A percentile compares a stretch with the other conserved stretches of the same genome.
phyloP scores from a whole-genome alignment of 2,888 invertebrate species.

The Scaptodrosophila latifasciaeformis region DNA sequence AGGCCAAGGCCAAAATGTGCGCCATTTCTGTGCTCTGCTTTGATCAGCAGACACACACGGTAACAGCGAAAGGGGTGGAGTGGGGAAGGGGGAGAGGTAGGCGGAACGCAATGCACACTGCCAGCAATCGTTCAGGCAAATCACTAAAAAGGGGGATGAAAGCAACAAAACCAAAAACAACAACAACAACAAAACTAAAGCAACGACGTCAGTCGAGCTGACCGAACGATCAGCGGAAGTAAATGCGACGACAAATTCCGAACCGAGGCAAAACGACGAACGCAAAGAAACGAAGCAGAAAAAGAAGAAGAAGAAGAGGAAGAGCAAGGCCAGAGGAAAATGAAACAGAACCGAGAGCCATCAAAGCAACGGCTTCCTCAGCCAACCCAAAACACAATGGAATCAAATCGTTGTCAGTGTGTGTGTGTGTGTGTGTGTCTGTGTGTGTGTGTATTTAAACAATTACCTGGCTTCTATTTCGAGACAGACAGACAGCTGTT shows the following conservation, averaged over 20 bases:
- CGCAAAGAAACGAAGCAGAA: conserved; percentile 18
- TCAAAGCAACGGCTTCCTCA: no score
- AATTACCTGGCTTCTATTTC: not conserved
- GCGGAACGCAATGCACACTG: no score
- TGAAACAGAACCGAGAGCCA: conserved; percentile 59
- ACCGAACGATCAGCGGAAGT: conserved; percentile 14
- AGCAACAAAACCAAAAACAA: not conserved
- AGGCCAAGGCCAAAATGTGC: conserved; percentile 61
- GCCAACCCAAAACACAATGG: no score
- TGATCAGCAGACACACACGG: not conserved
- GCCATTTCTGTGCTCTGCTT: conserved; percentile 1
- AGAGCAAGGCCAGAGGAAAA: conserved; percentile 30
- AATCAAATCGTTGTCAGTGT: not conserved
- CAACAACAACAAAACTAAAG: not conserved
- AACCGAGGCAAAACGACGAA: conserved; percentile 21
- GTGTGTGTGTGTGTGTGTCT: conserved; percentile 13
- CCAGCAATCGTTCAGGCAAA: no score
- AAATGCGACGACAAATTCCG: conserved; percentile 16
- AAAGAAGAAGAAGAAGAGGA: conserved; percentile 7
- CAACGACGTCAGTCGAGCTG: not conserved
- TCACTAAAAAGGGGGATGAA: no score
- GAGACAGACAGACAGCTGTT: not conserved
- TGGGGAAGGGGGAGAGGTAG: no score
- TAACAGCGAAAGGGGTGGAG: not conserved
- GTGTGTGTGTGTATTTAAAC: conserved; percentile 9